phyloP scores from a whole-genome alignment of 2,113 vertebrate genomes.

The Notothenia coriiceps region DNA sequence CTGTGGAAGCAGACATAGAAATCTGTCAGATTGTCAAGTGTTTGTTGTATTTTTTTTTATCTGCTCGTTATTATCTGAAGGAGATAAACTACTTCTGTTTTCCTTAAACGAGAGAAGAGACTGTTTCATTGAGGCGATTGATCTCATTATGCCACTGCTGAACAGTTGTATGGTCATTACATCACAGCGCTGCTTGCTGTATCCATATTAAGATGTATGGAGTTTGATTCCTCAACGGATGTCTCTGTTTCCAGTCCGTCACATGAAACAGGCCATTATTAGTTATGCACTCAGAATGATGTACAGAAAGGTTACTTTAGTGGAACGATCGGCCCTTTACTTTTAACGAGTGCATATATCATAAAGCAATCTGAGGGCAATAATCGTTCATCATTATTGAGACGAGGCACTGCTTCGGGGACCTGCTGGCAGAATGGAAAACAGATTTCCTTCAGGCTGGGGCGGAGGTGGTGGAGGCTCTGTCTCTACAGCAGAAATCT shows the following conservation, averaged over 20 bases:
- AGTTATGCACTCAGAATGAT: slow-evolving; percentile 77
- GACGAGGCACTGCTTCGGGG: slow-evolving; percentile 70
- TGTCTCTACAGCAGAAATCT: not conserved
- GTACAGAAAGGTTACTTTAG: slow-evolving; percentile 76
- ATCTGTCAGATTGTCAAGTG: not conserved
- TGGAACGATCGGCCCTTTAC: slow-evolving; percentile 72
- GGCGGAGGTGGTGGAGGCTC: slow-evolving; percentile 41
- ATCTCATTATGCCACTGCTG: slow-evolving; percentile 48
- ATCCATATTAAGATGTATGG: slow-evolving; percentile 55
- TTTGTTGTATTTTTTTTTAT: slow-evolving; percentile 21
- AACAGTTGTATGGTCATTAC: slow-evolving; percentile 33
- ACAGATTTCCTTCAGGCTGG: slow-evolving; percentile 68
- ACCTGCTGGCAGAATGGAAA: slow-evolving; percentile 72
- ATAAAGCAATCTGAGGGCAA: slow-evolving; percentile 79
- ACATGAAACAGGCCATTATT: slow-evolving; percentile 71
- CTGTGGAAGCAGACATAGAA: not conserved
- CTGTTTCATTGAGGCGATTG: slow-evolving; percentile 10
- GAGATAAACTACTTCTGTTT: slow-evolving; percentile 45
- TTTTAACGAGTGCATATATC: slow-evolving; percentile 83
- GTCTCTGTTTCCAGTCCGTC: slow-evolving; percentile 60
- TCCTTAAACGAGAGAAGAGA: slow-evolving; percentile 3
- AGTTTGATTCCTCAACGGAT: slow-evolving; percentile 32
- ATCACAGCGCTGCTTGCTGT: slow-evolving; percentile 26
- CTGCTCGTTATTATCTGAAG: slow-evolving; percentile 21
- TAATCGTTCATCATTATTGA: slow-evolving; percentile 84